Evolutionary conservation across 2,797 vertebrate genomes (phyloP), one percentile per base, ranked within the genome.

Genomic region (Gymnodraco acuticeps): DNA sequence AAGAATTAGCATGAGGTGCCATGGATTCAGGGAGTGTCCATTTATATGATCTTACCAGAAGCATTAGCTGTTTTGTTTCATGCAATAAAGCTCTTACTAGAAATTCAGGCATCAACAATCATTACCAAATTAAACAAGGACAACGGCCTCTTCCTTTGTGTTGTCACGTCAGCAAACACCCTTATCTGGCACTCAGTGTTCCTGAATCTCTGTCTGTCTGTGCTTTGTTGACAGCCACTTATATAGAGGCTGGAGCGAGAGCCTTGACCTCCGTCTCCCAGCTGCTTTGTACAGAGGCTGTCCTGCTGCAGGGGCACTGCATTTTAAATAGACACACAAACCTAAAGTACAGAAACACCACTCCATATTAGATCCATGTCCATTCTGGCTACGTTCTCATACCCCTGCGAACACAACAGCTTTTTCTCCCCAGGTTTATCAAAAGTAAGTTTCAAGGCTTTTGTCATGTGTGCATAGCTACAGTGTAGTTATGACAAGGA

Each of bases 311-410:
- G 78, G 84, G 69, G 31, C 43, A 74, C 41, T 81, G 75, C 76
- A 85, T 91, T 87, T 88, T 82, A 87, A 89, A 87, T 64, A 82
- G 61, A 64, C 51, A 73, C 64, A 63, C 31, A 73, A 73, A 73
- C 61, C 52, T 70, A 75, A 62, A 69, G 68, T 70, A 75, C 62
- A 69, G 68, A 81, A 59, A 74, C 70, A 54, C 56, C 63, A 51
- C 50, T 70, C 52, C 19, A 6, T 41, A 17, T 48, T 51, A 77
- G 16, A 67, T 46, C n/a, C 33, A 66, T 41, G 17, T 19, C 59
- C n/a, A 56, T 47, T 67, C 8, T 2, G 8, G 50, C 43, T 55
- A 14, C 15, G 67, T 61, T 64, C 17, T 60, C 53, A 70, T 45
- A 48, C 10, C 15, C 10, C n/a, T 6, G 16, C 19, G 63, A 59